These are phyloP conservation scores for Aporophyla nigra DNA, from an alignment of 2,888 invertebrate genomes.

Conservation along the genomic window DNA sequence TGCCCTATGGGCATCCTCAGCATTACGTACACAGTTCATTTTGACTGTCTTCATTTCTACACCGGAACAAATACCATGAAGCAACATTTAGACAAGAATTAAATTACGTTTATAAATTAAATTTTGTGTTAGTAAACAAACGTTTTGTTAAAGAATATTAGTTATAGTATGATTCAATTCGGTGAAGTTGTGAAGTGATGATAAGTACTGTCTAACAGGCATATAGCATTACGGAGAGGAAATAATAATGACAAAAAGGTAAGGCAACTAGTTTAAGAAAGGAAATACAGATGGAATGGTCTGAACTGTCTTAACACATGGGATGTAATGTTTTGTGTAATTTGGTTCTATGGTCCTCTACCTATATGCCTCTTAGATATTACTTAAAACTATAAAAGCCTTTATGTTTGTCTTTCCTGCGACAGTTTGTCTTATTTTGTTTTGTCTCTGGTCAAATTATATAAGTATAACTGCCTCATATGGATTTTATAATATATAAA, in stretches of 20 bases:
- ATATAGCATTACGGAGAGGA: constrained; percentile 44
- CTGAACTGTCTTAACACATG: constrained; percentile 4
- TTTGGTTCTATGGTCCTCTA: constrained; percentile 18
- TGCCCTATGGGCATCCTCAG: constrained; percentile 72
- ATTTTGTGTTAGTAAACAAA: constrained; percentile 37
- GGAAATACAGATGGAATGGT: constrained; percentile 16
- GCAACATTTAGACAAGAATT: constrained; percentile 49
- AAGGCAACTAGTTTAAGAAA: constrained; percentile 24
- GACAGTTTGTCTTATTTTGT: constrained; percentile 41
- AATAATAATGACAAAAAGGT: constrained; percentile 11
- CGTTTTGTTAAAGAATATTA: constrained; percentile 34
- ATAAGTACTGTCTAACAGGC: constrained; percentile 56
- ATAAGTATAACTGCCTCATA: constrained; percentile 60
- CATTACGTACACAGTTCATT: constrained; percentile 55
- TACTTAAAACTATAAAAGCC: constrained; percentile 40
- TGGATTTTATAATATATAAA: constrained; percentile 64
- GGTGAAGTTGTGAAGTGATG: constrained; percentile 56
- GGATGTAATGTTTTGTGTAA: constrained; percentile 9
- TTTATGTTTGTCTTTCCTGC: constrained; percentile 45
- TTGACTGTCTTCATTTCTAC: constrained; percentile 55
- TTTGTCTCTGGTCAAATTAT: constrained; percentile 57
- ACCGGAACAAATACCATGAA: constrained; percentile 47
- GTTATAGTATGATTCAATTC: constrained; percentile 20
- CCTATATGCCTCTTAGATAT: constrained; percentile 65
- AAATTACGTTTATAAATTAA: constrained; percentile 38